Conservation (phyloP, 2,797 vertebrate species). For the Kryptopterus vitreolus region DNA sequence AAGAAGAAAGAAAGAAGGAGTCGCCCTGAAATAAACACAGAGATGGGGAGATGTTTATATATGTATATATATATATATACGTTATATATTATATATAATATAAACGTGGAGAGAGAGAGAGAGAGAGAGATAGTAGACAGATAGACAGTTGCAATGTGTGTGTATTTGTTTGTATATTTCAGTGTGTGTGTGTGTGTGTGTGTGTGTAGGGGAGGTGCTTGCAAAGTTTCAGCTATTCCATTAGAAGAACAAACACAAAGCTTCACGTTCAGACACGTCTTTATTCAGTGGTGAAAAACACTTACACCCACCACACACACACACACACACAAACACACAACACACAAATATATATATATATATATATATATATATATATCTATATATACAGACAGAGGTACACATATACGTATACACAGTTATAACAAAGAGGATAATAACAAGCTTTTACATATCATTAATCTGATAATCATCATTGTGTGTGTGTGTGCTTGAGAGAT, state of each 20-base stretch:
- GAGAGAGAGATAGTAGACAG: not conserved
- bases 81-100: no score
- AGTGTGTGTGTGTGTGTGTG: constrained; percentile 14
- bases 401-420: constrained; percentile 13
- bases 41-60: not conserved
- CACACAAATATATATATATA: no score
- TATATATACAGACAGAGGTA: no score
- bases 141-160: not conserved
- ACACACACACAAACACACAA: not conserved
- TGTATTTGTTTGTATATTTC: constrained; percentile 49
- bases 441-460: not conserved
- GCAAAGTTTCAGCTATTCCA: no score
- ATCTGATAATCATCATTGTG: not conserved
- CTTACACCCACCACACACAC: constrained; percentile 9
- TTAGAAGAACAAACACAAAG: not conserved
- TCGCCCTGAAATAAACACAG: no score
- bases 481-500: not conserved
- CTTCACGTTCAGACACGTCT: constrained; percentile 19
- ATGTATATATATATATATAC: no score
- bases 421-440: constrained; percentile 2
- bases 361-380: no score
- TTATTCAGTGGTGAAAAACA: constrained; percentile 18
- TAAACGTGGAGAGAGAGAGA: not conserved
- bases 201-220: no score
- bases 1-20: not conserved